Evolutionary conservation across 2,113 vertebrate genomes (phyloP), one percentile per base, ranked within the genome.

Genomic region (Erythrocercus mccallii): DNA sequence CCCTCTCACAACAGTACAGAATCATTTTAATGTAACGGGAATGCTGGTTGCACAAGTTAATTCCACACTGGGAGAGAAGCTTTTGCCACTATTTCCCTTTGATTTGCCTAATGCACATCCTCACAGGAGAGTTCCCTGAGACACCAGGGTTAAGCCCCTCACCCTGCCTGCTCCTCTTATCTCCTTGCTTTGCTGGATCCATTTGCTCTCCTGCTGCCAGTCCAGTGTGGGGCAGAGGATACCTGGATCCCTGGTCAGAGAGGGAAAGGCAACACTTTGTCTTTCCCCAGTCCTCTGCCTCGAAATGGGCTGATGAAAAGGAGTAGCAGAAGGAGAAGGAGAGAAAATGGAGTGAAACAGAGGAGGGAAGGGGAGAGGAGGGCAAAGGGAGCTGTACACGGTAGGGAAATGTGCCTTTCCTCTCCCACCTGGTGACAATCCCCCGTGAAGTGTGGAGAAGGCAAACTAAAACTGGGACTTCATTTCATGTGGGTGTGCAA

Each of bases 151-250:
- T 73, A 71, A 77, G 23, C 2, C 65, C 50, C 17, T 15, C 10
- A 50, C 21, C 28, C 50, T 54, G 21, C 54, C 21, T 64, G 7
- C 28, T 48, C 35, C 28, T 69, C 33, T 60, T 6, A 2, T 15
- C 50, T 76, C 8, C 47, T 44, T 0, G 78, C 8, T 47, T 47
- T 24, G 45, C 17, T 48, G 38, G 51, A 42, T 64, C 30, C 50
- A 12, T 77, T 83, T 50, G 18, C 17, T 86, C 3, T 54, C 9
- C 45, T 65, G 35, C 45, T 61, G 18, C 21, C 5, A 3, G 15
- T 47, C 24, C 9, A 1, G 33, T 1, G 0, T 1, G 3, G 28
- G 88, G 31, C 4, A 44, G 25, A 61, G 44, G 56, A 28, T 4
- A 10, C 2, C 48, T 44, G 56, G 16, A 35, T 77, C 11, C 35